Conservation (phyloP, 2,888 invertebrate genomes). For the Pristionchus mayeri region DNA sequence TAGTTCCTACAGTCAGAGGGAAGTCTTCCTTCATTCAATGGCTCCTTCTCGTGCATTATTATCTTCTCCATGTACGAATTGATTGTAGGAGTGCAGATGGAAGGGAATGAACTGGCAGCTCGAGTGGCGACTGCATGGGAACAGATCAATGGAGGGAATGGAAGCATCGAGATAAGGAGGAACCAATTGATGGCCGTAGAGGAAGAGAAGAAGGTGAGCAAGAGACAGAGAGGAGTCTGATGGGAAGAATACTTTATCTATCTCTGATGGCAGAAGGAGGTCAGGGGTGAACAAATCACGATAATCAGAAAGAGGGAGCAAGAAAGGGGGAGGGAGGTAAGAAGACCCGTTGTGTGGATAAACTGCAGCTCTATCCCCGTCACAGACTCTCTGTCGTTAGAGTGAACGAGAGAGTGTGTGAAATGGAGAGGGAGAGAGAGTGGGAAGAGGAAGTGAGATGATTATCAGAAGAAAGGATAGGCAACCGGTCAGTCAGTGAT, state of each 20-base stretch:
- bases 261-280: conserved; percentile 7
- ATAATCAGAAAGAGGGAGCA: conserved; percentile 12
- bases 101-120: not conserved
- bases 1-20: too few species aligned
- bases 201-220: not conserved
- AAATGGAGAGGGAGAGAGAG: conserved; percentile 4
- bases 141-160: not conserved
- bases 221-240: too few species aligned
- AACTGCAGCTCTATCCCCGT: not conserved
- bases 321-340: not conserved
- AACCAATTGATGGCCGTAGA: not conserved
- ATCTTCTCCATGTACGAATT: not conserved
- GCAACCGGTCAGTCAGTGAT: conserved; percentile 23
- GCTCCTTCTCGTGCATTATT: not conserved
- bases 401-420: not conserved
- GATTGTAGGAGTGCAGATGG: conserved; percentile 18
- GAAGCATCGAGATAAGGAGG: conserved; percentile 17
- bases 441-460: conserved; percentile 14
- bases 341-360: not conserved
- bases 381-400: not conserved
- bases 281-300: not conserved
- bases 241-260: conserved; percentile 39
- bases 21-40: not conserved
- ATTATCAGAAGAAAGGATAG: conserved; percentile 16
- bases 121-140: conserved; percentile 11